Base-by-base conservation (phyloP, 2,888 invertebrate species). In the Drosophila imparisetae region DNA sequence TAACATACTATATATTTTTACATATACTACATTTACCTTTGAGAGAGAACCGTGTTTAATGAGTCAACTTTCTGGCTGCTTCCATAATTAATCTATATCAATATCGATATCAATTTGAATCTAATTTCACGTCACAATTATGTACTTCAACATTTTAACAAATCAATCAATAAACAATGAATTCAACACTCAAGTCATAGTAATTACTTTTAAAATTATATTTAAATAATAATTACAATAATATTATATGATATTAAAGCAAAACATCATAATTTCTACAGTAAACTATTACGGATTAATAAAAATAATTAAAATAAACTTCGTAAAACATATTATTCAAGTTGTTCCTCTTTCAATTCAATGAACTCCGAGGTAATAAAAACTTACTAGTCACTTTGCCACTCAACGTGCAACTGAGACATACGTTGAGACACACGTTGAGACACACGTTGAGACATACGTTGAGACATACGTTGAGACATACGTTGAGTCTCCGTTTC, bases 151-250 rank as follows among this genome's bases (percentile, higher is more conserved):
- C 61, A 40, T 53, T 61, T 61, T 30, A 24, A 36, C 29, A 29
- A 67, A 65, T n/a, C 49, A 65, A 64, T 66, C 53, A 66, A 77
- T 63, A 63, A 77, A 63, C 64, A 70, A 75, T 71, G 59, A 58
- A 82, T 71, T 63, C 77, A 67, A 78, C 70, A 71, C 78, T 86
- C 83, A 88, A 86, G 86, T 86, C 86, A 86, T 86, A 86, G 86
- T 86, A 86, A 86, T 86, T 86, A 86, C 88, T 76, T 76, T 84
- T 80, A 83, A 81, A 81, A 71, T 78, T 78, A 79, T 70, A 66
- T 74, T 67, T 74, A 78, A 70, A 73, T 70, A 78, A 78, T 52
- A 74, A 78, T 62, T 66, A 74, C 42, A 66, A 67, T 61, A 63
- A 45, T 55, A 73, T 50, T 48, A 63, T 52, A 62, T 77, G 59